A percentile compares a stretch with the other conserved stretches of the same genome.
These are phyloP conservation scores for Elanus axillaris DNA, from an alignment of 2,113 vertebrate genomes.

Conservation along the genomic window DNA sequence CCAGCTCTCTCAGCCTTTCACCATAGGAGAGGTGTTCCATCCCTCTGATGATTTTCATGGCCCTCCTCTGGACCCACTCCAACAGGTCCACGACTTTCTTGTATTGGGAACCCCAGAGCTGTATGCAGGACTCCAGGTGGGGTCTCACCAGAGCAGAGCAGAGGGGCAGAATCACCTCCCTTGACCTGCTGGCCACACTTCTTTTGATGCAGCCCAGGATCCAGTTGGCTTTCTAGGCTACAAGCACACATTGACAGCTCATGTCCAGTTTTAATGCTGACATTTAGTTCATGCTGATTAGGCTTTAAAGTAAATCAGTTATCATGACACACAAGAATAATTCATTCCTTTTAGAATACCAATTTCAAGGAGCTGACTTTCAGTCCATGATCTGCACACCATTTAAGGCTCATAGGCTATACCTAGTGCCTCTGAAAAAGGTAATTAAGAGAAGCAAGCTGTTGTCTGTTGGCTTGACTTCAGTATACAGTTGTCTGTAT, in stretches of 20 bases:
- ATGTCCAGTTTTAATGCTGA: neutral
- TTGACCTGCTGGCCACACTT: accelerated
- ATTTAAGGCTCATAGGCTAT: neutral
- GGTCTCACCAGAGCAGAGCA: neutral
- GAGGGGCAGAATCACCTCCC: neutral
- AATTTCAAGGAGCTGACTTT: neutral
- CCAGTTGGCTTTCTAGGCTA: neutral
- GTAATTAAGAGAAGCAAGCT: neutral
- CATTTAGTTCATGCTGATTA: neutral
- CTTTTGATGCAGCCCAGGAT: neutral
- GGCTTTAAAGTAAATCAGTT: neutral
- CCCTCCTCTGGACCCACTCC: neutral
- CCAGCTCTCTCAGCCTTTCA: neutral
- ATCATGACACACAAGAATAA: neutral
- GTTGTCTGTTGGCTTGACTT: neutral
- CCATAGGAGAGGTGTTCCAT: neutral
- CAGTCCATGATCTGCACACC: neutral
- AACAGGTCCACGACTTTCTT: neutral
- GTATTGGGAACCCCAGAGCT: neutral
- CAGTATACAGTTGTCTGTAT: neutral
- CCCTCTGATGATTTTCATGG: neutral
- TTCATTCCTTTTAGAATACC: neutral
- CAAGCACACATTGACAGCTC: accelerated
- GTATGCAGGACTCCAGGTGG: neutral
- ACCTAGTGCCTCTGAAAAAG: neutral